Percentiles rank a stretch among this genome's conserved stretches.
phyloP scores from a whole-genome alignment of 2,113 vertebrate species.

The Nesogale talazaci region DNA sequence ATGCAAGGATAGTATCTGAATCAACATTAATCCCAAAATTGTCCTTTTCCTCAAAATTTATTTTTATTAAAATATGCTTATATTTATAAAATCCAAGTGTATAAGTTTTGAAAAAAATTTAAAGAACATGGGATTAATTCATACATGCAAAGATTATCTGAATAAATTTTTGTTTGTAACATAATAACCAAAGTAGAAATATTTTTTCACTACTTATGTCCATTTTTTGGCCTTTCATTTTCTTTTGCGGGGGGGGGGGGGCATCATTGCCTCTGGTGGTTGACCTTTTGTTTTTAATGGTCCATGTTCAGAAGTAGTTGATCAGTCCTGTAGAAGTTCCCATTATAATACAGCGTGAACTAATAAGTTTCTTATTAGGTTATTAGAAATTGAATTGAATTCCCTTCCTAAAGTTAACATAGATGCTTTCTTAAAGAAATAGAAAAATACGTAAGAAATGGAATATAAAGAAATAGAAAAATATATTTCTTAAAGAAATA shows the following conservation, averaged over 20 bases:
- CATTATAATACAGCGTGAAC: fast-evolving
- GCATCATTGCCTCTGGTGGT: too few species aligned
- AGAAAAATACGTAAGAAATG: background rate
- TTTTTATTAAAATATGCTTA: background rate
- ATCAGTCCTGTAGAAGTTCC: background rate
- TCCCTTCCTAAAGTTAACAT: background rate
- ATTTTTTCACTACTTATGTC: background rate
- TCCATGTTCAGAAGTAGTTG: background rate
- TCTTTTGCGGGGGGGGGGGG: too few species aligned
- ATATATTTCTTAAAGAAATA: background rate
- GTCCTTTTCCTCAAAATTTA: background rate
- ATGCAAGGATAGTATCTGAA: background rate
- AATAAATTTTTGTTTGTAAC: background rate
- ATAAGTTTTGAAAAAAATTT: fast-evolving
- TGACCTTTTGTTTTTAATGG: background rate
- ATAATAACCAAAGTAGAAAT: background rate
- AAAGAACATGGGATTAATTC: background rate
- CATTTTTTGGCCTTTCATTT: background rate
- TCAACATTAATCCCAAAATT: background rate
- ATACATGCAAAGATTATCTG: background rate
- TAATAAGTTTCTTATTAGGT: fast-evolving
- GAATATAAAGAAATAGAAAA: background rate
- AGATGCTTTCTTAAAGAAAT: background rate
- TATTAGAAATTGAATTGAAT: fast-evolving
- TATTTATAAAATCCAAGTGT: background rate